These are phyloP conservation scores for Ectropis crepuscularia DNA, from an alignment of 2,888 invertebrate genomes.

Conservation along the genomic window DNA sequence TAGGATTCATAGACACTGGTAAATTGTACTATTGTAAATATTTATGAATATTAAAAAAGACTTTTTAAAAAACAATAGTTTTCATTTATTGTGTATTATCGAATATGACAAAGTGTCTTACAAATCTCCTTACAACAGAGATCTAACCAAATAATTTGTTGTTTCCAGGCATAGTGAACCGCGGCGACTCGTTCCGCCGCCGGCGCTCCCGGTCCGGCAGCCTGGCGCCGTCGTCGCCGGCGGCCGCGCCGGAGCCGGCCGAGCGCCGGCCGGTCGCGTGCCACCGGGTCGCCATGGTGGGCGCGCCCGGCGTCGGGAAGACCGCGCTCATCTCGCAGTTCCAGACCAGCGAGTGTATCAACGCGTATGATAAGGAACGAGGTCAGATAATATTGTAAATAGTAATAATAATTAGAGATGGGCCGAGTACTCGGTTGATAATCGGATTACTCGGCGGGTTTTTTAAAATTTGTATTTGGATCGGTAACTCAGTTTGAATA, in stretches of 20 bases:
- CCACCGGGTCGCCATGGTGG: conserved; percentile 90
- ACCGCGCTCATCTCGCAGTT: conserved; percentile 94
- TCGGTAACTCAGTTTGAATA: too few species aligned
- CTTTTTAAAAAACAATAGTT: too few species aligned
- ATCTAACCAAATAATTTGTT: neutral
- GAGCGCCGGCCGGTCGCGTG: conserved; percentile 83
- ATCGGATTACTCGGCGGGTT: too few species aligned
- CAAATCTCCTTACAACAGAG: too few species aligned
- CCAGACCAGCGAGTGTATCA: conserved; percentile 97
- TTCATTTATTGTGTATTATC: too few species aligned
- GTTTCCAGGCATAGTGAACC: conserved; percentile 93
- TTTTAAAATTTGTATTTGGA: too few species aligned
- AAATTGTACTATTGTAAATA: too few species aligned
- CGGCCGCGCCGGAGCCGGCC: conserved; percentile 74
- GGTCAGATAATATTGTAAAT: conserved; percentile 69
- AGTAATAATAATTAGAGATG: too few species aligned
- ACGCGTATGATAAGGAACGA: conserved; percentile 95
- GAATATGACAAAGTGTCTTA: too few species aligned
- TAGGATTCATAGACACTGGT: too few species aligned
- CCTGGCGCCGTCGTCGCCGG: conserved; percentile 86
- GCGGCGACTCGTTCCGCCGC: conserved; percentile 96
- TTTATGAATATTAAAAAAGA: too few species aligned
- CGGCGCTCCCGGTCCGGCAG: conserved; percentile 93
- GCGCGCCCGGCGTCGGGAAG: conserved; percentile 93
- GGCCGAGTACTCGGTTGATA: too few species aligned